A percentile compares a stretch with the other conserved stretches of the same genome.
Evolutionary conservation across 1,140 invertebrate species (phyloP).

Genomic region (Diorhabda carinulata): DNA sequence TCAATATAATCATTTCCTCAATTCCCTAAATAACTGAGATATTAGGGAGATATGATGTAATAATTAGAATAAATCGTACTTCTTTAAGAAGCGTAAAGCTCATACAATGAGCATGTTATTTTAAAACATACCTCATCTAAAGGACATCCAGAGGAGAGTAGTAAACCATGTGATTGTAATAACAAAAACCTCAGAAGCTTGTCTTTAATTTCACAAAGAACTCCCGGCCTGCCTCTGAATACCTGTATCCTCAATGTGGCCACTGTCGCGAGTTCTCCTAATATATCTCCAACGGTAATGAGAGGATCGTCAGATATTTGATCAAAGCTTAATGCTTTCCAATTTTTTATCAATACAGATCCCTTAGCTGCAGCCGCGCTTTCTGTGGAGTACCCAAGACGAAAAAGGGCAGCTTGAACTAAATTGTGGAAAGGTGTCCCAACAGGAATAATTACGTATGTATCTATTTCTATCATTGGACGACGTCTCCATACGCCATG

Average conservation of each 20-base stretch:
- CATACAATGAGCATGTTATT: too few relatives aligned
- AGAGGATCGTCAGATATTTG: slow-evolving; percentile 81
- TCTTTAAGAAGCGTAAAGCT: too few relatives aligned
- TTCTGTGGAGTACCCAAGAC: slow-evolving; percentile 74
- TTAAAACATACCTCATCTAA: slow-evolving; percentile 74
- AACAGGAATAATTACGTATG: slow-evolving; percentile 90
- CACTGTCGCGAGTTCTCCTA: slow-evolving; percentile 86
- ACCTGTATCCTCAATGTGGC: slow-evolving; percentile 87
- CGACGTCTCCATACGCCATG: slow-evolving; percentile 57
- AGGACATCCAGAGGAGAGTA: slow-evolving; percentile 85
- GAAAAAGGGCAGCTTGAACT: slow-evolving; percentile 70
- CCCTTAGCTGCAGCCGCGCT: slow-evolving; percentile 75
- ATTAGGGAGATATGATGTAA: too few relatives aligned
- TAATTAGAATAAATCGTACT: too few relatives aligned
- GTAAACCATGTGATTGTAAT: slow-evolving; percentile 78
- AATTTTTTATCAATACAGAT: slow-evolving; percentile 87
- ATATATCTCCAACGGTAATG: slow-evolving; percentile 85
- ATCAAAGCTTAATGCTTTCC: slow-evolving; percentile 87
- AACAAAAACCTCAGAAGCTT: slow-evolving; percentile 85
- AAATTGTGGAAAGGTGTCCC: slow-evolving; percentile 81
- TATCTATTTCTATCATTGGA: slow-evolving; percentile 78
- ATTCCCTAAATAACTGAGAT: too few relatives aligned
- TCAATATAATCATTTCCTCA: too few relatives aligned
- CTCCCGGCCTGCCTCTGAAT: slow-evolving; percentile 71
- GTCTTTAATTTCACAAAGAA: slow-evolving; percentile 84